phyloP scores from a whole-genome alignment of 2,113 vertebrate genomes.

The Sitta europaea region DNA sequence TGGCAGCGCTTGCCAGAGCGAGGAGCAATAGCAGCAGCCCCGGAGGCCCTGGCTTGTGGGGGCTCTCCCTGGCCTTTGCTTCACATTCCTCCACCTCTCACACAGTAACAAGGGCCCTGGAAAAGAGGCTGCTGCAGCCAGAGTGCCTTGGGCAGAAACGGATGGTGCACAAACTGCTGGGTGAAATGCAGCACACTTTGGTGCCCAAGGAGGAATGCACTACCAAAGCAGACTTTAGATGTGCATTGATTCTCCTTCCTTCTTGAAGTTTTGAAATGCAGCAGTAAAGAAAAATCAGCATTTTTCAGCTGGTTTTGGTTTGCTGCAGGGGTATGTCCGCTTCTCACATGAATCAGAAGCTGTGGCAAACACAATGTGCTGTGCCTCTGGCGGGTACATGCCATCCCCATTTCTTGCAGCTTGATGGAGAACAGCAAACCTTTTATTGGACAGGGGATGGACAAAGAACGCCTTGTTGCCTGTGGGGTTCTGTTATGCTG shows the following conservation, averaged over 20 bases:
- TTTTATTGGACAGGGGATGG: neutral
- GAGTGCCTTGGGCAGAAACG: neutral
- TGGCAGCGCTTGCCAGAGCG: neutral
- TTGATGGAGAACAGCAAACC: conserved; percentile 12
- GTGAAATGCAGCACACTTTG: neutral
- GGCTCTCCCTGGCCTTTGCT: neutral
- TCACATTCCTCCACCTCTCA: neutral
- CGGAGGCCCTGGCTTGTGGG: accelerated
- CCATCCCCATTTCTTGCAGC: neutral
- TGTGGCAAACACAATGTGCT: conserved; percentile 18
- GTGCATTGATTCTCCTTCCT: neutral
- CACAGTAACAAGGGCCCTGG: neutral
- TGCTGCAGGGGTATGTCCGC: neutral
- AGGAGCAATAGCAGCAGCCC: neutral
- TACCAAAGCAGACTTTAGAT: neutral
- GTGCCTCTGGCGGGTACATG: neutral
- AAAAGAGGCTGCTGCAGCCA: neutral
- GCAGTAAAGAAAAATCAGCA: neutral
- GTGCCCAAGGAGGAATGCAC: accelerated
- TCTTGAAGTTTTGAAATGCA: neutral
- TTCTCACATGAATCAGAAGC: conserved; percentile 15
- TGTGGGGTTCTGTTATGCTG: neutral
- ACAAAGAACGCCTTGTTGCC: conserved; percentile 43
- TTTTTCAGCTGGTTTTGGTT: conserved; percentile 25
- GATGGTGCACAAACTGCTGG: neutral